A percentile compares a stretch with the other conserved stretches of the same genome.
phyloP scores from a whole-genome alignment of 2,888 invertebrate species.

The Lycophotia porphyrea region DNA sequence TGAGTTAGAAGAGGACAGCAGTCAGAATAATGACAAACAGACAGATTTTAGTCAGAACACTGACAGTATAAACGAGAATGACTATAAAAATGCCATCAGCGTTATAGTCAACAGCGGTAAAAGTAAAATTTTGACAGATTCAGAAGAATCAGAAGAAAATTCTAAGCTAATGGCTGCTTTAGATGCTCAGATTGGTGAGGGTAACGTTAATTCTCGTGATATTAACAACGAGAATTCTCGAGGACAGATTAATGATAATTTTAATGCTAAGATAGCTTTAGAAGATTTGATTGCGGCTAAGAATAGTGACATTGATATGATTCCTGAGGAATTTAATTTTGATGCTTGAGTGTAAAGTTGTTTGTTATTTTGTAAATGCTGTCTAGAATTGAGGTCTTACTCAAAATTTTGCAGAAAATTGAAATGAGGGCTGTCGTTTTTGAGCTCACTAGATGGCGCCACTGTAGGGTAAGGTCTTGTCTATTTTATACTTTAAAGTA shows the following conservation, averaged over 20 bases:
- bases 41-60: not conserved
- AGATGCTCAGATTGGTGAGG: conserved; percentile 47
- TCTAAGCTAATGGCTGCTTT: conserved; percentile 39
- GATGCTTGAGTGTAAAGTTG: conserved; percentile 17
- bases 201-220: not conserved
- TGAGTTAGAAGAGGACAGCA: not conserved
- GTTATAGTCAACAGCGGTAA: conserved; percentile 20
- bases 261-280: conserved; percentile 20
- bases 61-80: not conserved
- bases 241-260: not conserved
- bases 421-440: too few relatives aligned
- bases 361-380: not conserved
- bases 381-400: not conserved
- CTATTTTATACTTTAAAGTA: too few relatives aligned
- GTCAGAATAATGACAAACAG: not conserved
- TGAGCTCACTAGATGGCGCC: too few relatives aligned
- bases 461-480: too few relatives aligned
- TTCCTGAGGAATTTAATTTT: conserved; percentile 42
- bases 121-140: not conserved
- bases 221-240: not conserved
- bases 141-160: conserved; percentile 38
- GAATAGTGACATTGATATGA: conserved; percentile 1
- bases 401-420: not conserved
- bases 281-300: conserved; percentile 37
- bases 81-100: conserved; percentile 30